A percentile compares a stretch with the other conserved stretches of the same genome.
Evolutionary conservation across 2,113 vertebrate species (phyloP).

Genomic region (Serilophus lunatus): DNA sequence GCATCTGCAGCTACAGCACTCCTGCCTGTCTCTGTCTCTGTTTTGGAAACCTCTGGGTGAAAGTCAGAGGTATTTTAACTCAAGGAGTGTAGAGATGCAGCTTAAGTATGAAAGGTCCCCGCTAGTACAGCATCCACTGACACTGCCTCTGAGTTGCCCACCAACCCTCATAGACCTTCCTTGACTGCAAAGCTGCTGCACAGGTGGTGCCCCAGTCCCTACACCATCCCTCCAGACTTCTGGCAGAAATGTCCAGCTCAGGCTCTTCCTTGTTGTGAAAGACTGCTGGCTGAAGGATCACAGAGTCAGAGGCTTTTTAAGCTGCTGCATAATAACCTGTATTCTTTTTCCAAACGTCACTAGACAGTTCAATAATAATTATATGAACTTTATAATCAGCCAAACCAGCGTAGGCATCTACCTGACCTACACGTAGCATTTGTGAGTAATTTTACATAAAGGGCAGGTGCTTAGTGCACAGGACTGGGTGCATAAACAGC

Average conservation of each 20-base stretch:
- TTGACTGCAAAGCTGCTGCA: neutral
- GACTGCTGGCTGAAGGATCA: neutral
- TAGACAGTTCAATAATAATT: constrained; percentile 22
- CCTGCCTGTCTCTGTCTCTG: neutral
- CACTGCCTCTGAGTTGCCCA: fast-evolving
- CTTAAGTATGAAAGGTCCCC: neutral
- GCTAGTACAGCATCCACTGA: fast-evolving
- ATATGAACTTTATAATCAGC: constrained; percentile 28
- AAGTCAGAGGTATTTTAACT: neutral
- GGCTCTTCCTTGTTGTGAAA: neutral
- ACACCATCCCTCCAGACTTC: neutral
- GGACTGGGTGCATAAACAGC: constrained; percentile 18
- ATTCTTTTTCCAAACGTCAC: neutral
- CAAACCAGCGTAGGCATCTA: neutral
- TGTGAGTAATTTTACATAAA: constrained; percentile 23
- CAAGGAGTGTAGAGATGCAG: neutral
- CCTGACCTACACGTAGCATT: neutral
- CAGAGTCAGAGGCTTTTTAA: constrained; percentile 23
- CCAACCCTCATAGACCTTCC: neutral
- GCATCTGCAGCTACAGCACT: neutral
- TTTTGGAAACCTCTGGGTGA: neutral
- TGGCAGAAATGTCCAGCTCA: neutral
- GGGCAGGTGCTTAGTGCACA: neutral
- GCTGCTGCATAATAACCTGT: neutral
- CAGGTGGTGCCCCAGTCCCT: fast-evolving